Base-by-base conservation (phyloP, 1,140 invertebrate genomes). In the Trialeurodes vaporariorum region DNA sequence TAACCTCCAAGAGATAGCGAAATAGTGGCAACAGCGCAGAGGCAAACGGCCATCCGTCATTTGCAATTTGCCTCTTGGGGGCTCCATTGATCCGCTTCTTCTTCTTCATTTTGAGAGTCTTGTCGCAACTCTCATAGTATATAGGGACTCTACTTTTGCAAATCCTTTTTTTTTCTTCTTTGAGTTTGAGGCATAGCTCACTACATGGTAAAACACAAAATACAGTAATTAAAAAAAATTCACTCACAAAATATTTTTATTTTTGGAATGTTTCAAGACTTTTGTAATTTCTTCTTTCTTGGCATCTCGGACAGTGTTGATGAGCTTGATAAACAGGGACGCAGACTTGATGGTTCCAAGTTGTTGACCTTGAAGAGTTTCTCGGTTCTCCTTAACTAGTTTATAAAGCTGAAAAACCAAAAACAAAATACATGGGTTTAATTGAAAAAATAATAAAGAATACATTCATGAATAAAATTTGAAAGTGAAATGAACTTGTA, bases 331-430 rank as follows among this genome's bases (percentile, higher is more conserved):
- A 71, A 88, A 87, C 0, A 83, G 81, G 59, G 82, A 77, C 1
- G 89, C 86, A 9, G 87, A 83, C 68, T 83, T 83, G 1, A 81
- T 76, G 11, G 83, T 84, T 5, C 87, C 89, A 11, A 90, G 72
- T 34, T 83, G 75, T 58, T 81, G 78, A n/a, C 71, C 71, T 61
- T 81, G 80, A 17, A 87, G 72, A 1, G 79, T 72, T 13, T 81
- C 79, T 58, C 78, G 76, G 67, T 82, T 78, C 67, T 84, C 82
- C 61, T 83, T 81, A n/a, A 87, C 74, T 13, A 79, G 67, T 72
- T 82, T 79, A 9, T 78, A 76, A 22, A 87, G 72, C 82, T 83
- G 63, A 66, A 72, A 71, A 63, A 49, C 17, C 5, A 49, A 9
- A 49, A 49, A 49, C 5, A 49, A 49, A 49, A 9, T 59, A 58